phyloP scores from a whole-genome alignment of 2,888 invertebrate species.

The Folsomia manolachei region DNA sequence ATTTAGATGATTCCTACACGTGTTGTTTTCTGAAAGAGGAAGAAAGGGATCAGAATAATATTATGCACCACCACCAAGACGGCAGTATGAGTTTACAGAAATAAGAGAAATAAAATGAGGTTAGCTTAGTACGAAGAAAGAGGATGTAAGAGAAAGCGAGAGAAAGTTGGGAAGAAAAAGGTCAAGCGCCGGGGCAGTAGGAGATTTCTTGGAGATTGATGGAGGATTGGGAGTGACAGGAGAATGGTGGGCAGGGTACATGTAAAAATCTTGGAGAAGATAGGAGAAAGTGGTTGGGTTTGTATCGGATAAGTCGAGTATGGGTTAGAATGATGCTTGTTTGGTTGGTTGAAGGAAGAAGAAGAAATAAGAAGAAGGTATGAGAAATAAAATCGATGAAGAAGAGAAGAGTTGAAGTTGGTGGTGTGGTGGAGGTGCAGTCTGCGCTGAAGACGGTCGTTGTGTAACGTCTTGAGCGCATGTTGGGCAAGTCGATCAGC shows the following conservation, averaged over 20 bases:
- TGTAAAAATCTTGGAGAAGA: constrained; percentile 16
- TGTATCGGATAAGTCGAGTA: constrained; percentile 25
- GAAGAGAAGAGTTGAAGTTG: constrained; percentile 46
- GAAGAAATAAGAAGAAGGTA: constrained; percentile 27
- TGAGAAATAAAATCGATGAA: constrained; percentile 51
- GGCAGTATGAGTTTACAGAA: too few relatives aligned
- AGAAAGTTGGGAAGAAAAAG: constrained; percentile 2
- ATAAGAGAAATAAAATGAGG: too few relatives aligned
- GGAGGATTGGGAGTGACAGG: constrained; percentile 15
- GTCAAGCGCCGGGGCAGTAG: background rate
- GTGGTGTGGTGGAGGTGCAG: constrained; percentile 3
- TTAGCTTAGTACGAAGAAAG: background rate
- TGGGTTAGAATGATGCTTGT: constrained; percentile 9
- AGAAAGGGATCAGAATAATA: too few relatives aligned
- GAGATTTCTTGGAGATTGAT: background rate
- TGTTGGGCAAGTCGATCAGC: constrained; percentile 51
- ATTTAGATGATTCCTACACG: too few relatives aligned
- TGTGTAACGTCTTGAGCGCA: constrained; percentile 50
- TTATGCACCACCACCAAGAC: too few relatives aligned
- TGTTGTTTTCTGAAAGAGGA: too few relatives aligned
- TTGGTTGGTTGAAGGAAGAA: constrained; percentile 4
- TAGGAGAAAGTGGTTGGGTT: background rate
- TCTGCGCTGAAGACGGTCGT: constrained; percentile 50
- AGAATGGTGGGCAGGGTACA: constrained; percentile 18
- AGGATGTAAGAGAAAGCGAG: background rate